Evolutionary conservation across 2,113 vertebrate genomes (phyloP).

Genomic region (Tachycineta bicolor): DNA sequence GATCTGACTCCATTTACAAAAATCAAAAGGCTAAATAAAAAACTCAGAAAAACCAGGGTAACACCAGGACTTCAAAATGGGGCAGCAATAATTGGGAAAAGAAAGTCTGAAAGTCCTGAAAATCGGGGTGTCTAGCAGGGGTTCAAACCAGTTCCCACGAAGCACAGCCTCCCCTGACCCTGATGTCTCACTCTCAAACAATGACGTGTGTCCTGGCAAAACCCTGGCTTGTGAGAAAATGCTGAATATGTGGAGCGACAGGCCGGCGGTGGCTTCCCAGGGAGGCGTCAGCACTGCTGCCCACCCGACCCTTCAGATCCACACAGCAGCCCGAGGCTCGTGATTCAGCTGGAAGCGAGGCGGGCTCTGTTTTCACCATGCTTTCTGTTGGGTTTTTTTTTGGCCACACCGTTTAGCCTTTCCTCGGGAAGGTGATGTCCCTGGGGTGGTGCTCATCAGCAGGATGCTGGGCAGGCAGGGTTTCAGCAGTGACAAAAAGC

Average conservation of each 20-base stretch:
- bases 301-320: neutral
- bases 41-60: too few species aligned
- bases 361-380: neutral
- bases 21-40: too few species aligned
- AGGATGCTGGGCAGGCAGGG: neutral
- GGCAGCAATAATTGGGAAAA: neutral
- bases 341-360: neutral
- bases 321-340: neutral
- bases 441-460: neutral
- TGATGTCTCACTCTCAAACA: neutral
- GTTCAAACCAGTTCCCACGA: neutral
- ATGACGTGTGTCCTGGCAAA: neutral
- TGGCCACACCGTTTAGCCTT: neutral
- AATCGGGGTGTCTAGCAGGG: fast-evolving
- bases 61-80: neutral
- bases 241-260: neutral
- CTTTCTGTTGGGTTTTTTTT: neutral
- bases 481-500: neutral
- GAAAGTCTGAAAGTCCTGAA: too few species aligned
- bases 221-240: slow-evolving; percentile 9
- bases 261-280: neutral
- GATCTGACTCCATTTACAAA: too few species aligned
- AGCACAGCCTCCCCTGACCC: neutral
- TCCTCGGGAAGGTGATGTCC: neutral
- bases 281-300: neutral